A percentile compares a stretch with the other conserved stretches of the same genome.
Conservation (phyloP, 2,888 invertebrate genomes). For the Griposia aprilina region DNA sequence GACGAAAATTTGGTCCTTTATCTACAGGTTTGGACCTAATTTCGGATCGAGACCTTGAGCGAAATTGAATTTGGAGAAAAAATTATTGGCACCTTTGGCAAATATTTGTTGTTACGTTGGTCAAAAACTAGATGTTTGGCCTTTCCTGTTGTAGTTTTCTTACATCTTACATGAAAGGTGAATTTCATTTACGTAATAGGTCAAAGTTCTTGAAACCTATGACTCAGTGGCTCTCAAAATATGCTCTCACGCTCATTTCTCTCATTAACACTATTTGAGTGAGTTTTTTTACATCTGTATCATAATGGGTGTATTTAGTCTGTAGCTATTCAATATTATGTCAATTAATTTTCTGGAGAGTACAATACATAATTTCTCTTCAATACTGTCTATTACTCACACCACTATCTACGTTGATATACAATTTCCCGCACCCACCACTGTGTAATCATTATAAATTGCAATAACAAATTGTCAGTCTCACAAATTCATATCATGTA, state of each 20-base stretch:
- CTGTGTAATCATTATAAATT: conserved; percentile 59
- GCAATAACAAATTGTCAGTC: conserved; percentile 55
- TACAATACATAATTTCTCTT: background rate
- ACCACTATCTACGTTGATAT: conserved; percentile 2
- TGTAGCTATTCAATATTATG: conserved; percentile 11
- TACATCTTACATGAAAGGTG: background rate
- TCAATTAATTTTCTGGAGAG: background rate
- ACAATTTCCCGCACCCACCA: conserved; percentile 26
- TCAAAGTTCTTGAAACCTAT: background rate
- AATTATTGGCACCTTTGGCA: background rate
- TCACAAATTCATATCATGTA: conserved; percentile 67
- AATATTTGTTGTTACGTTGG: background rate
- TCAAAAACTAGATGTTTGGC: background rate
- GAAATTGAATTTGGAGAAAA: conserved; percentile 10
- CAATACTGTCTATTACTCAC: conserved; percentile 11
- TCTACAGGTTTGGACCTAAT: conserved; percentile 53
- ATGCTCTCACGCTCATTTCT: conserved; percentile 16
- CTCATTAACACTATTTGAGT: conserved; percentile 6
- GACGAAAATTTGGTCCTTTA: conserved; percentile 57
- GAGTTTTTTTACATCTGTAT: background rate
- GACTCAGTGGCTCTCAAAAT: background rate
- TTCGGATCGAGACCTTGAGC: conserved; percentile 33
- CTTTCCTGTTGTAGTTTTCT: background rate
- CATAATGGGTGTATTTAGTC: background rate
- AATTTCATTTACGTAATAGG: background rate